Evolutionary conservation across 2,113 vertebrate genomes (phyloP).

Genomic region (Sterna hirundo): DNA sequence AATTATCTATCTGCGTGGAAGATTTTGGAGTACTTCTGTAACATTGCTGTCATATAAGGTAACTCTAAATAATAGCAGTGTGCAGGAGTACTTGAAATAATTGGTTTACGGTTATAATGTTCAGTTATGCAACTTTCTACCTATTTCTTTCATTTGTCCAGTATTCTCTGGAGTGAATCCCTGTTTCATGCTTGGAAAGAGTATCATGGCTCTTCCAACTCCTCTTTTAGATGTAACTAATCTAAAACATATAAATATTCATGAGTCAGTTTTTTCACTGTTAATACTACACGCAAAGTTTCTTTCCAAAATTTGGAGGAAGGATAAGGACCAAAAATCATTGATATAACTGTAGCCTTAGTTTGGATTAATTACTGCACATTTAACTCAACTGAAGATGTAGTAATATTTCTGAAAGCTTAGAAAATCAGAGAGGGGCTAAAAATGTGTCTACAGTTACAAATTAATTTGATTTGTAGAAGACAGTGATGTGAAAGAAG

Average conservation of each 20-base stretch:
- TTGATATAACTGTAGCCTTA: neutral
- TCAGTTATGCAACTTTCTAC: neutral
- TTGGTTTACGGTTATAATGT: neutral
- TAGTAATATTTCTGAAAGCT: neutral
- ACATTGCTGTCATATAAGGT: neutral
- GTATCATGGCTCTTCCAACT: neutral
- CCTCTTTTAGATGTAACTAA: neutral
- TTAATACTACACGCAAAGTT: neutral
- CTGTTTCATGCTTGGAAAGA: neutral
- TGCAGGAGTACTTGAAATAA: neutral
- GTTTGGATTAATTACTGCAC: neutral
- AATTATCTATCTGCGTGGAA: conserved; percentile 19
- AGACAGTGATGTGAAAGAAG: neutral
- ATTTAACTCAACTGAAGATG: neutral
- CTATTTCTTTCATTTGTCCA: neutral
- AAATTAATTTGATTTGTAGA: neutral
- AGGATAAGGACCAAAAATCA: neutral
- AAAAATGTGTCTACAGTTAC: neutral
- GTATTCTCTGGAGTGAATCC: neutral
- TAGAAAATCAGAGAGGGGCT: neutral
- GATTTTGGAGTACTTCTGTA: conserved; percentile 24
- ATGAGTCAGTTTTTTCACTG: no score
- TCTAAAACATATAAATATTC: neutral
- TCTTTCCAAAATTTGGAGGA: neutral
- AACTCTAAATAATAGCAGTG: neutral